Evolutionary conservation across 2,888 invertebrate species (phyloP), one percentile per base, ranked within the genome.

Genomic region (Troides oblongomaculatus): DNA sequence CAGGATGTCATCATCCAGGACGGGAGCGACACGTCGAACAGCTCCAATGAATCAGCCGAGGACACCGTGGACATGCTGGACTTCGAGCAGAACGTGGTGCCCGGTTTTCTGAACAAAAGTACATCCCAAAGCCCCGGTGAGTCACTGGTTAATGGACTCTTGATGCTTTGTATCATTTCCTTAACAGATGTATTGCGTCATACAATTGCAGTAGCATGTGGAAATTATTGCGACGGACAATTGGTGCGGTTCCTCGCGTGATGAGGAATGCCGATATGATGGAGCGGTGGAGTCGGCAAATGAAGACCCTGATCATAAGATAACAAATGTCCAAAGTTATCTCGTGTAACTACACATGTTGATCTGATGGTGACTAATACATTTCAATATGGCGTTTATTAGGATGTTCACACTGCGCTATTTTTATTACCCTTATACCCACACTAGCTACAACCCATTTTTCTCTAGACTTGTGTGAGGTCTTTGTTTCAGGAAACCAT

Each of bases 21-120:
- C 72, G 76, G 82, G 3, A 82, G 77, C 64, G 87, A 88, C n/a
- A 74, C 76, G 0, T 86, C 86, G 17, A 82, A 81, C 76, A 81
- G 83, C 67, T 84, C 87, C 21, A 76, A 72, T 59, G 87, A 86
- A 30, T 76, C 76, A 17, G 76, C 78, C 10, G 87, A 85, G 62
- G 87, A 87, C 39, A 75, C 86, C 2, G 86, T 91, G 72, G 91
- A 92, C 66, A 84, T 90, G 78, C 73, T 84, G 63, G 84, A 92
- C 79, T 92, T 92, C 67, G 92, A 89, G 71, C 86, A 90, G 70
- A 90, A 90, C 68, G 86, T 92, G 39, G 86, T 92, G n/a, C 90
- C 92, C 7, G 87, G 90, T 64, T 92, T 92, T 78, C 81, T 92
- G 59, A 92, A 91, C 75, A 82, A 84, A 72, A 84, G 82, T 83